Percentiles rank a stretch among this genome's conserved stretches.
These are phyloP conservation scores for Daptonema setosum DNA, from an alignment of 2,888 invertebrate genomes.

Conservation along the genomic window DNA sequence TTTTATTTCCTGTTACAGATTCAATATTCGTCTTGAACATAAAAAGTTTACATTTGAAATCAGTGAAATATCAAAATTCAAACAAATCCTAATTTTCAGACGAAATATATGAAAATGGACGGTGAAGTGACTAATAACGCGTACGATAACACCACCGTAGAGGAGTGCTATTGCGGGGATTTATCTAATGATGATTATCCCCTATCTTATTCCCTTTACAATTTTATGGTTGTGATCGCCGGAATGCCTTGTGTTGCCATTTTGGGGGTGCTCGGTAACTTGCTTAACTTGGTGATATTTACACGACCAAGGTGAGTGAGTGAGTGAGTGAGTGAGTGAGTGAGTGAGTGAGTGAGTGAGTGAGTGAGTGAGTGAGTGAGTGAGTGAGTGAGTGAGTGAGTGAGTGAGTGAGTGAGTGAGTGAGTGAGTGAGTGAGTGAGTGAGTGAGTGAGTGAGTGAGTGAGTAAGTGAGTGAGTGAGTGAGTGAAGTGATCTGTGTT, in stretches of 20 bases:
- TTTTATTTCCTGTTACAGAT: not conserved
- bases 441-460: not conserved
- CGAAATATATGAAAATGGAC: too few relatives aligned
- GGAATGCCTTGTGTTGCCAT: slow-evolving; percentile 7
- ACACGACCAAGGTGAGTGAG: slow-evolving; percentile 14
- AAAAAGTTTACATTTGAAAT: too few relatives aligned
- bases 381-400: not conserved
- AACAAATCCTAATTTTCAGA: too few relatives aligned
- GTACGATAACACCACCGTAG: too few relatives aligned
- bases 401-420: slow-evolving; percentile 6
- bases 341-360: not conserved
- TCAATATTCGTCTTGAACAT: not conserved
- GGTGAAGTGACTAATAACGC: too few relatives aligned
- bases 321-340: not conserved
- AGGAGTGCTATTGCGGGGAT: not conserved
- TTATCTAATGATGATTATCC: not conserved
- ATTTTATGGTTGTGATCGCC: slow-evolving; percentile 6
- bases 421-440: not conserved
- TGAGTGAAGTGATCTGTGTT: not conserved
- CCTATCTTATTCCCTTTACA: slow-evolving; percentile 2
- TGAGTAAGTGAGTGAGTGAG: not conserved
- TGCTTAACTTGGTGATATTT: slow-evolving; percentile 24
- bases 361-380: not conserved
- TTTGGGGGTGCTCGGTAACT: slow-evolving; percentile 25
- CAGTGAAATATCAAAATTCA: too few relatives aligned